A percentile compares a stretch with the other conserved stretches of the same genome.
Conservation (phyloP, 2,797 vertebrate species). For the Mormyrus proboscirostris region DNA sequence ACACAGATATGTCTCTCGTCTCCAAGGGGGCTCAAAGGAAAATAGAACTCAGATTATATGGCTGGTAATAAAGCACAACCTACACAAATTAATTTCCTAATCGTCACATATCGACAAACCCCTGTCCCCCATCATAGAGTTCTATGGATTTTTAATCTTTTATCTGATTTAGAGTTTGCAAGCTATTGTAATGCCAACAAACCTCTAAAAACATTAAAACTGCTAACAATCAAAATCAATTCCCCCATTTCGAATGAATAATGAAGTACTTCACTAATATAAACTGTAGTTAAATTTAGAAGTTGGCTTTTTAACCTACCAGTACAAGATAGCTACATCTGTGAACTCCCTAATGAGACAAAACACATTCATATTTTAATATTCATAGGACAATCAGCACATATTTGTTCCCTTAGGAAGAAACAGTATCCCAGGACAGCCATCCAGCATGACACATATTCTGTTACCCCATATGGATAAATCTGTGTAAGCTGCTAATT, state of each 20-base stretch:
- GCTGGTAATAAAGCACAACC: not conserved
- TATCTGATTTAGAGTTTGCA: not conserved
- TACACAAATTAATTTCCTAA: not conserved
- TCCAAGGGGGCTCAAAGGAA: not conserved
- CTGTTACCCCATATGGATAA: not conserved
- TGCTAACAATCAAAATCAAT: not conserved
- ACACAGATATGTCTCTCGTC: not conserved
- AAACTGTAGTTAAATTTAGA: not conserved
- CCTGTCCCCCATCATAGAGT: not conserved
- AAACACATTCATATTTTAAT: not conserved
- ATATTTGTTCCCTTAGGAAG: not conserved
- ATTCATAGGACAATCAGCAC: not conserved
- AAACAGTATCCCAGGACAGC: not conserved
- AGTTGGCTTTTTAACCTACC: constrained; percentile 4
- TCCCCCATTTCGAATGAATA: not conserved
- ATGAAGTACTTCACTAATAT: not conserved
- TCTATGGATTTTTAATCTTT: not conserved
- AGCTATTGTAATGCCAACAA: not conserved
- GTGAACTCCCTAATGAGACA: not conserved
- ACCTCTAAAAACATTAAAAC: not conserved
- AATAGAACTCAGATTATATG: not conserved
- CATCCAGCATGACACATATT: not conserved
- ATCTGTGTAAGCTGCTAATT: not conserved
- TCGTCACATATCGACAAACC: not conserved
- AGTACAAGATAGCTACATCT: not conserved